phyloP scores from a whole-genome alignment of 1,140 invertebrate genomes.

The Lutraria rhynchaena region DNA sequence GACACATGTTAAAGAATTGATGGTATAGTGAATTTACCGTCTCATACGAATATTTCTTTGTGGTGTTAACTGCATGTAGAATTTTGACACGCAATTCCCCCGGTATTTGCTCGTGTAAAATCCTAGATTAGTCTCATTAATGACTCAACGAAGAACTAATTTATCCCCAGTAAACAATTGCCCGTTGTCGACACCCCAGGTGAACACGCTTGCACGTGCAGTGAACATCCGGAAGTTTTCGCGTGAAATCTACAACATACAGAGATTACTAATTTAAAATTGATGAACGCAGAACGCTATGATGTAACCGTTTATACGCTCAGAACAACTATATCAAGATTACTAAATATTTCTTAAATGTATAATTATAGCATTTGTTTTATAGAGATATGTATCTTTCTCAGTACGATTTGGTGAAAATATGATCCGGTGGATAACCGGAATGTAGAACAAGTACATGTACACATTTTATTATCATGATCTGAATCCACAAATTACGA shows the following conservation, averaged over 20 bases:
- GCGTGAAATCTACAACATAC: background rate
- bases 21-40: no score
- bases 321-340: no score
- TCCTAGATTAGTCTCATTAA: constrained; percentile 51
- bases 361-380: no score
- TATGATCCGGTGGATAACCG: no score
- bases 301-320: background rate
- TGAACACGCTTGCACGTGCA: constrained; percentile 29
- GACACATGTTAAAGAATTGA: no score
- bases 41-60: constrained; percentile 1
- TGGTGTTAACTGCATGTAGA: background rate
- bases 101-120: constrained; percentile 2
- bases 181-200: constrained; percentile 56
- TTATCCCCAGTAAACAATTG: constrained; percentile 29
- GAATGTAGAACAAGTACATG: no score
- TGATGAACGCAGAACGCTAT: background rate
- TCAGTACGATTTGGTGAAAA: no score
- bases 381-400: no score
- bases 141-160: constrained; percentile 39
- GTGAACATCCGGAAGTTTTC: constrained; percentile 36
- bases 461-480: no score
- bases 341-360: no score
- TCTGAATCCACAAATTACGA: no score
- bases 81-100: constrained; percentile 37
- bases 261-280: background rate